Conservation (phyloP, 2,888 invertebrate species). For the Heliconius ethilla region DNA sequence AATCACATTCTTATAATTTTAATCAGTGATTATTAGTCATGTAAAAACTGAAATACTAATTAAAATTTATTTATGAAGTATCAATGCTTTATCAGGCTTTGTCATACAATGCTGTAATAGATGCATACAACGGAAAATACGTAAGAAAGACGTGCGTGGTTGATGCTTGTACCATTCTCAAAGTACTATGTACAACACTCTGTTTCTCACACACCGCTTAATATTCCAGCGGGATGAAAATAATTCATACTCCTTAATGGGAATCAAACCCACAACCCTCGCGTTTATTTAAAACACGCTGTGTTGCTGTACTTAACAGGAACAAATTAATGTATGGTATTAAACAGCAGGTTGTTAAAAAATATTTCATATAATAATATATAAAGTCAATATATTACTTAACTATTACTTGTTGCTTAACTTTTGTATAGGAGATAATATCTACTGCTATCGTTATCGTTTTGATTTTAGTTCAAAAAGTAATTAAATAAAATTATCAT, state of each 20-base stretch:
- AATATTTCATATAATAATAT: background rate
- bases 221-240: no score
- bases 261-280: no score
- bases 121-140: slow-evolving; percentile 44
- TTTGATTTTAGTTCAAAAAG: background rate
- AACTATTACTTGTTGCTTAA: background rate
- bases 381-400: background rate
- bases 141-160: no score
- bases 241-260: no score
- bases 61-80: background rate
- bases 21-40: background rate
- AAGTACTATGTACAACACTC: no score
- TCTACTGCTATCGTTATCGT: background rate
- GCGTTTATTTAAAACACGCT: no score
- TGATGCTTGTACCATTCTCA: no score
- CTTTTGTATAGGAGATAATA: background rate
- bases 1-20: background rate
- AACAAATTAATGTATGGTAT: no score
- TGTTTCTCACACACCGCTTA: no score
- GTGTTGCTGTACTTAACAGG: no score
- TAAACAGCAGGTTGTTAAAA: no score
- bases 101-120: slow-evolving; percentile 43
- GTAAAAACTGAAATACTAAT: background rate
- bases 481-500: no score
- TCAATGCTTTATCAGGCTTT: slow-evolving; percentile 55